Evolutionary conservation across 1,140 invertebrate genomes (phyloP).

Genomic region (Halictus rubicundus): DNA sequence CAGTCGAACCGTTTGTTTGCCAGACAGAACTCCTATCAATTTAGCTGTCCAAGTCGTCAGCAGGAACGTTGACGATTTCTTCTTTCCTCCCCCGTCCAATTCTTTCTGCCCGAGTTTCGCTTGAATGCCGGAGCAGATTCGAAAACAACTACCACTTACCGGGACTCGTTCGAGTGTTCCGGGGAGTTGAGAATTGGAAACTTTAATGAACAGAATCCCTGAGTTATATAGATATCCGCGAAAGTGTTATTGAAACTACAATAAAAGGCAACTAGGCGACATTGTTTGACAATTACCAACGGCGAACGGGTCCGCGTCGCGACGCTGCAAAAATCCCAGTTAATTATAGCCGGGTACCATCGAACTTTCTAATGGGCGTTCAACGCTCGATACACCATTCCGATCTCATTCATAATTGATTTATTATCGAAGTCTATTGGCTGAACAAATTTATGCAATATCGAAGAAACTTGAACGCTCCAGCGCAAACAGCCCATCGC

Average conservation of each 20-base stretch:
- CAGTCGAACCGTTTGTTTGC: background rate
- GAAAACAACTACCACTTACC: slow-evolving; percentile 8
- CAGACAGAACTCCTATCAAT: background rate
- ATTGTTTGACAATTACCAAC: background rate
- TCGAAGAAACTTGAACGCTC: no score
- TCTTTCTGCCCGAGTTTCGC: background rate
- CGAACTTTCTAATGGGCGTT: background rate
- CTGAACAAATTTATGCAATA: no score
- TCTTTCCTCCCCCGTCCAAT: background rate
- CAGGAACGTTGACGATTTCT: background rate
- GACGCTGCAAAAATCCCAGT: background rate
- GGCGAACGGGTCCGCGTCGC: background rate
- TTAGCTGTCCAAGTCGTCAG: slow-evolving; percentile 4
- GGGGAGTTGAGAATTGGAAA: slow-evolving; percentile 4
- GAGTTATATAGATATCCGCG: background rate
- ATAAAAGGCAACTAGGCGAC: background rate
- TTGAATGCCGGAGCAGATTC: background rate
- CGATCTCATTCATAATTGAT: no score
- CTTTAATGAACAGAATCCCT: slow-evolving; percentile 2
- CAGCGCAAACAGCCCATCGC: no score
- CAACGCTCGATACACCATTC: no score
- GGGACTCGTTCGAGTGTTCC: background rate
- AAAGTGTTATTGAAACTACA: slow-evolving; percentile 4
- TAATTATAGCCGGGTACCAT: background rate
- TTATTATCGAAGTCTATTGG: no score